Evolutionary conservation across 2,113 vertebrate genomes (phyloP).

Genomic region (Ammospiza nelsoni): DNA sequence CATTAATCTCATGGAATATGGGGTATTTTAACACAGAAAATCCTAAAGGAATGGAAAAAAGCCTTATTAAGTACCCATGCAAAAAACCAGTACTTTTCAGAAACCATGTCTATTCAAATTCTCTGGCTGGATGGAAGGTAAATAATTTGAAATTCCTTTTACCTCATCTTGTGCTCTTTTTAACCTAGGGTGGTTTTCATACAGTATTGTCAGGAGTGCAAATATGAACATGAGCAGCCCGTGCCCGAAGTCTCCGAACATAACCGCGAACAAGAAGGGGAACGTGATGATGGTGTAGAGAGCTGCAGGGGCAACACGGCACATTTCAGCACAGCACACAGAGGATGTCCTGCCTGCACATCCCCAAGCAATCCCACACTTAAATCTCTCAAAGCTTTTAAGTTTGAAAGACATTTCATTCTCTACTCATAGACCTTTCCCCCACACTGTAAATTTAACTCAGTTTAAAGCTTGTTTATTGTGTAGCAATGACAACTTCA

Average conservation of each 20-base stretch:
- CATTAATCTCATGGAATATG: not conserved
- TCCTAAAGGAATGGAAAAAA: not conserved
- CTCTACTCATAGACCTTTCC: not conserved
- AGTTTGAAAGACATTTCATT: not conserved
- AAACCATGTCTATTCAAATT: not conserved
- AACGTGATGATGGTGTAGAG: conserved; percentile 96
- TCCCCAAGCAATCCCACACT: not conserved
- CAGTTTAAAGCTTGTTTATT: not conserved
- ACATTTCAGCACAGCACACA: not conserved
- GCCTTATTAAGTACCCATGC: fast-evolving
- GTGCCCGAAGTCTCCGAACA: conserved; percentile 97
- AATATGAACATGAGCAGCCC: conserved; percentile 91
- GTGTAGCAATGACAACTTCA: not conserved
- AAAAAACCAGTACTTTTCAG: not conserved
- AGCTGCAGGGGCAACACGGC: conserved; percentile 72
- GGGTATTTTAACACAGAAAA: not conserved
- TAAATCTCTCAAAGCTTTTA: not conserved
- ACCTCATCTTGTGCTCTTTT: conserved; percentile 90
- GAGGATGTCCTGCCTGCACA: not conserved
- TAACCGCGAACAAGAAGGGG: conserved; percentile 95
- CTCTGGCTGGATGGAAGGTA: not conserved
- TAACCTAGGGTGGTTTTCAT: conserved; percentile 88
- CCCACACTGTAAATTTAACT: not conserved
- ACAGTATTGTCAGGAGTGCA: conserved; percentile 87
- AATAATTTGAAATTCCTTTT: not conserved